Evolutionary conservation across 2,888 invertebrate species (phyloP).

Genomic region (Caenorhabditis zanzibari): DNA sequence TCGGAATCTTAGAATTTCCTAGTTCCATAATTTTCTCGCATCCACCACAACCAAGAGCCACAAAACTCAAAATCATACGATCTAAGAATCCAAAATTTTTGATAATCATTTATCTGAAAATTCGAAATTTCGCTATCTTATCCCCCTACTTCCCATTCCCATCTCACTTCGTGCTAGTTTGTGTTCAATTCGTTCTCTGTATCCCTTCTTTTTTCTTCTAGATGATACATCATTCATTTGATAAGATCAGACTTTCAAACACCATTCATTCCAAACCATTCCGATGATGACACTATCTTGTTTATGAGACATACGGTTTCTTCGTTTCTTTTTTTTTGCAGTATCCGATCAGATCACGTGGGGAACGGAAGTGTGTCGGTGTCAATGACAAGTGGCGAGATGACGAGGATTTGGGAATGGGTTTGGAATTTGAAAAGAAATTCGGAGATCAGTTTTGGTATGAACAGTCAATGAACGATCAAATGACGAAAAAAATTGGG

Average conservation of each 20-base stretch:
- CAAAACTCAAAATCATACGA: too few relatives aligned
- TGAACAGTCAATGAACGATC: not conserved
- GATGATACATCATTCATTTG: not conserved
- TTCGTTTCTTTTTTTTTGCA: not conserved
- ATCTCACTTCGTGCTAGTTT: not conserved
- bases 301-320: not conserved
- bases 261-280: not conserved
- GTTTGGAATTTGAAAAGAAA: not conserved
- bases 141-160: not conserved
- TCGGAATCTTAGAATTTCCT: too few relatives aligned
- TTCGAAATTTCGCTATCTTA: not conserved
- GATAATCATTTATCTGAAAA: too few relatives aligned
- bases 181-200: not conserved
- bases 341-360: not conserved
- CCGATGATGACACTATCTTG: not conserved
- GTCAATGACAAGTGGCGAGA: not conserved
- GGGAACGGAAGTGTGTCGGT: not conserved
- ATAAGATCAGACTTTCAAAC: conserved; percentile 2
- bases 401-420: not conserved
- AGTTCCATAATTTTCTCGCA: too few relatives aligned
- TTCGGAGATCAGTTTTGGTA: not conserved
- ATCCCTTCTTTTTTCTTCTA: not conserved
- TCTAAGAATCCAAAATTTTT: too few relatives aligned
- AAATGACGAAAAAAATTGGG: not conserved
- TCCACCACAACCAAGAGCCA: too few relatives aligned